Conservation (phyloP, 2,888 invertebrate species). For the Ditylenchus weischeri region DNA sequence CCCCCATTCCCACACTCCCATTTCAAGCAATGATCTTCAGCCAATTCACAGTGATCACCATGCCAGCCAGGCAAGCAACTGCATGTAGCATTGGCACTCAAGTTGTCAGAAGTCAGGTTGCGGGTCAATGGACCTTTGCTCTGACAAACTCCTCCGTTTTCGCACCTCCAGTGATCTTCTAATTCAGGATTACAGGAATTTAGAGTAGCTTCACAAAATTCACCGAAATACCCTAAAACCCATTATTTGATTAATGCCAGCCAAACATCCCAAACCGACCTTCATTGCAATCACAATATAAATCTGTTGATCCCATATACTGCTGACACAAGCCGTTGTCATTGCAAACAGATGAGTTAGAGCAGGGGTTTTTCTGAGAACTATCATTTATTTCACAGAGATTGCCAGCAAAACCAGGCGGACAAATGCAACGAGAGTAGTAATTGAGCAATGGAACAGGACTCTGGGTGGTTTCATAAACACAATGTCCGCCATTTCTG, state of each 20-base stretch:
- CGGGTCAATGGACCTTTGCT: not conserved
- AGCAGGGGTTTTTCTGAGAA: constrained; percentile 8
- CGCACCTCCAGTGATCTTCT: not conserved
- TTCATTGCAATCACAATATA: constrained; percentile 21
- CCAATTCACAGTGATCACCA: constrained; percentile 12
- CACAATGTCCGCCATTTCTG: constrained; percentile 17
- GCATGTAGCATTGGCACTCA: not conserved
- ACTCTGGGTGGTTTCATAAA: constrained; percentile 10
- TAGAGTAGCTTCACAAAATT: constrained; percentile 11
- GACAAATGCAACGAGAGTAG: constrained; percentile 16
- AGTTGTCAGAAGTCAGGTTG: not conserved
- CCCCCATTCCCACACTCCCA: constrained; percentile 19
- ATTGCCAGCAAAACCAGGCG: constrained; percentile 9
- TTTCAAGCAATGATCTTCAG: constrained; percentile 1
- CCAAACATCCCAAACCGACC: constrained; percentile 9
- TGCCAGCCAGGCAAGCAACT: constrained; percentile 13
- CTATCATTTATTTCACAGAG: constrained; percentile 6
- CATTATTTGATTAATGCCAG: no score
- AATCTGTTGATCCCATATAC: not conserved
- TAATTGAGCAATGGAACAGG: not conserved
- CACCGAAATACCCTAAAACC: constrained; percentile 21
- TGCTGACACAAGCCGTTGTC: constrained; percentile 16
- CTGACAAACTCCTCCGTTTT: constrained; percentile 17
- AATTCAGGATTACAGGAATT: constrained; percentile 9
- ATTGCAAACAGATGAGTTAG: constrained; percentile 1